These are phyloP conservation scores for Delphinus delphis DNA, from an alignment of 2,113 vertebrate species.

Conservation along the genomic window DNA sequence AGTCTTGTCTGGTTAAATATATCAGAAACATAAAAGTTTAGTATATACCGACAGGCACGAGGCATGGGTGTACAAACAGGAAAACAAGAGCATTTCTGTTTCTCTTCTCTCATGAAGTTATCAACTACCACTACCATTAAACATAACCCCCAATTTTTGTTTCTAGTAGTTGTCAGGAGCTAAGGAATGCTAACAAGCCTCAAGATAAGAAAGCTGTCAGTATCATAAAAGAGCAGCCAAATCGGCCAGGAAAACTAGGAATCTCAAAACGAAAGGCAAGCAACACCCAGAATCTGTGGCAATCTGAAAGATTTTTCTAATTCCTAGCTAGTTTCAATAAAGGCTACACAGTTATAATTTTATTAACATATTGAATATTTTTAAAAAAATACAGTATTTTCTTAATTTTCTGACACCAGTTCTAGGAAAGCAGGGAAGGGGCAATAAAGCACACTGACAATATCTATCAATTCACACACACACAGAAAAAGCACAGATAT, in stretches of 20 bases:
- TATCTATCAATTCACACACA: background rate
- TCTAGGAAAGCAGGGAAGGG: background rate
- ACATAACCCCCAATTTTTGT: background rate
- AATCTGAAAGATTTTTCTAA: background rate
- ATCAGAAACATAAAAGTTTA: background rate
- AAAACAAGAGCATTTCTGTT: background rate
- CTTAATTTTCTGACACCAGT: constrained; percentile 37
- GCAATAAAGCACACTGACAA: background rate
- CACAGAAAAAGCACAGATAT: background rate
- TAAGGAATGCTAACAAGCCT: background rate
- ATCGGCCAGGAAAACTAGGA: background rate
- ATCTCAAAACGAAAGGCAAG: constrained; percentile 4
- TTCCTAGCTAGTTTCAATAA: constrained; percentile 23
- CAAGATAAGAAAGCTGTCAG: background rate
- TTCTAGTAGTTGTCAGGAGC: background rate
- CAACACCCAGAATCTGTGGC: background rate
- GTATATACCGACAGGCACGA: background rate
- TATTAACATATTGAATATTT: constrained; percentile 37
- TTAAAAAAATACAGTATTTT: background rate
- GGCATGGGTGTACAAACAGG: background rate
- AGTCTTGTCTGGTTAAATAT: background rate
- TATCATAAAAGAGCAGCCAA: background rate
- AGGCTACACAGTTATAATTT: background rate
- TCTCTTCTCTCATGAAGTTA: constrained; percentile 1
- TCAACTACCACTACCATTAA: background rate